phyloP scores from a whole-genome alignment of 2,113 vertebrate genomes.

The Prionailurus bengalensis region DNA sequence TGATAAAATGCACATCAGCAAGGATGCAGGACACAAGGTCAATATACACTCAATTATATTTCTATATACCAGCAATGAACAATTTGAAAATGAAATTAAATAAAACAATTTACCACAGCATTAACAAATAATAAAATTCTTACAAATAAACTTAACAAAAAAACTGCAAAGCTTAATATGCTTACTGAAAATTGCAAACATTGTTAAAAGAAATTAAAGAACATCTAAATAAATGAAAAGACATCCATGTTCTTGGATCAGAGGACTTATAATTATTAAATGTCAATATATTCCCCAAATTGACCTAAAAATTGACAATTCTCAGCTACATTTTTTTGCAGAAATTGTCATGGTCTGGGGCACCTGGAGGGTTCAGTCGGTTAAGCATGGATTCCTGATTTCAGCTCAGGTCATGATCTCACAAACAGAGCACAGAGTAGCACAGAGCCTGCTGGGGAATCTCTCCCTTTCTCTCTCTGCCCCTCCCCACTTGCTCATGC shows the following conservation, averaged over 20 bases:
- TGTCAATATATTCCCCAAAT: neutral
- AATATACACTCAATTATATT: neutral
- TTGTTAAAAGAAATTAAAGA: neutral
- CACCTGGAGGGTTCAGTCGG: too few relatives aligned
- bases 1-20: neutral
- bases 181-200: neutral
- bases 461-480: too few relatives aligned
- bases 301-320: neutral
- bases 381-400: too few relatives aligned
- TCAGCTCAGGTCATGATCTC: too few relatives aligned
- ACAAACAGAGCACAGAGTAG: too few relatives aligned
- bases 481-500: too few relatives aligned
- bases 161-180: neutral
- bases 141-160: neutral
- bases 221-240: constrained; percentile 6
- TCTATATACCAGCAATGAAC: neutral
- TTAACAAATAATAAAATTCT: neutral
- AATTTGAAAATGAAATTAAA: neutral
- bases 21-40: neutral
- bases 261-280: neutral
- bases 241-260: neutral
- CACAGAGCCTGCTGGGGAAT: too few relatives aligned
- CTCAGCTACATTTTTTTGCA: neutral
- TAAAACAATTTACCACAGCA: neutral
- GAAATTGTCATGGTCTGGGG: neutral